phyloP scores from a whole-genome alignment of 37 sponge, comb jelly and placozoan genomes.

The Eunapius fragilis region DNA sequence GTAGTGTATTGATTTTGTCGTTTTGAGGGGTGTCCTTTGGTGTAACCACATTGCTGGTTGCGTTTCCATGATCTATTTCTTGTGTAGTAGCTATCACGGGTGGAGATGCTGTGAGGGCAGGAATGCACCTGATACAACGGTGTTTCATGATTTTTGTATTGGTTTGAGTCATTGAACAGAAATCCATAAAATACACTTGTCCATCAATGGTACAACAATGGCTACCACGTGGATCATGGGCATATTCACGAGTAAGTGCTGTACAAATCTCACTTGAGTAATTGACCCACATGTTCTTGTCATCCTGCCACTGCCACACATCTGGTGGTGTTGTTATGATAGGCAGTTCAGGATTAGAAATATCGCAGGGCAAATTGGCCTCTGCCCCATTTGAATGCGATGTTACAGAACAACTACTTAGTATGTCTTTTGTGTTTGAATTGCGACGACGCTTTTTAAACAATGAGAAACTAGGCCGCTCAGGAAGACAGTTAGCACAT shows the following conservation, averaged over 20 bases:
- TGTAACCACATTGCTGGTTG: not conserved
- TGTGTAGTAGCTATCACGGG: not conserved
- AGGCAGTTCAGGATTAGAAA: too few relatives aligned
- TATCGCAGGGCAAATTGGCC: too few relatives aligned
- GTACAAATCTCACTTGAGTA: slow-evolving; percentile 15
- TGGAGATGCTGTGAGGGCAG: not conserved
- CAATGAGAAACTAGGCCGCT: not conserved
- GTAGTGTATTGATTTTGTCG: not conserved
- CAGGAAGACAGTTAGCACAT: not conserved
- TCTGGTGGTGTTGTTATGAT: not conserved
- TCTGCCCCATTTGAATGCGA: too few relatives aligned
- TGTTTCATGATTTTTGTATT: slow-evolving; percentile 42
- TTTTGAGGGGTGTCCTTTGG: not conserved
- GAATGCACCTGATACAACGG: not conserved
- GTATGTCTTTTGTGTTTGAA: not conserved
- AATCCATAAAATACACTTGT: slow-evolving; percentile 38
- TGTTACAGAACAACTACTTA: not conserved
- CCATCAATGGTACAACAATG: not conserved
- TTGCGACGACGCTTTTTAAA: too few relatives aligned
- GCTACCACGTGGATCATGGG: slow-evolving; percentile 14
- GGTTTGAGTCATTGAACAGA: slow-evolving; percentile 69
- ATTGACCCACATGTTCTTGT: slow-evolving; percentile 27
- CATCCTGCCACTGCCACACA: slow-evolving; percentile 62
- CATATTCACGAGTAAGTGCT: slow-evolving; percentile 11
- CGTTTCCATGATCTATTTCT: not conserved